Evolutionary conservation across 1,140 invertebrate genomes (phyloP).

Genomic region (Drosophila yakuba): DNA sequence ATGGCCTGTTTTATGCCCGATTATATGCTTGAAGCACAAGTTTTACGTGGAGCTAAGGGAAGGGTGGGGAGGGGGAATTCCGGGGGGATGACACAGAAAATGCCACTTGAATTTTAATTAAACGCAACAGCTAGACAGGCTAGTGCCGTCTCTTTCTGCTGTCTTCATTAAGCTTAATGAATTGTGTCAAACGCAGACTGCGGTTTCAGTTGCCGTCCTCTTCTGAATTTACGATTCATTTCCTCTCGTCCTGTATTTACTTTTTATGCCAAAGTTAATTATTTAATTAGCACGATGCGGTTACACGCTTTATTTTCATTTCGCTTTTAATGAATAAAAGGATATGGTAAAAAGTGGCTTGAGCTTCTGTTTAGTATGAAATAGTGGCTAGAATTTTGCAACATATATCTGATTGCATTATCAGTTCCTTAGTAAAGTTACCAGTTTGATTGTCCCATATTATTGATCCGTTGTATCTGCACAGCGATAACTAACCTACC

Average conservation of each 20-base stretch:
- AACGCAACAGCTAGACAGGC: slow-evolving; percentile 72
- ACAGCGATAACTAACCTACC: slow-evolving; percentile 29
- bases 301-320: slow-evolving; percentile 41
- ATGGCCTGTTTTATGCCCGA: slow-evolving; percentile 81
- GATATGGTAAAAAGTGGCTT: not conserved
- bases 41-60: slow-evolving; percentile 37
- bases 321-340: slow-evolving; percentile 33
- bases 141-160: slow-evolving; percentile 13
- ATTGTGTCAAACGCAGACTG: slow-evolving; percentile 77
- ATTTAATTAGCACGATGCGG: slow-evolving; percentile 63
- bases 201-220: slow-evolving; percentile 44
- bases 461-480: not conserved
- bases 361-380: not conserved
- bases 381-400: not conserved
- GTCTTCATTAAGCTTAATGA: slow-evolving; percentile 83
- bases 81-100: slow-evolving; percentile 69
- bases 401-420: not conserved
- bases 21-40: slow-evolving; percentile 80
- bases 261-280: slow-evolving; percentile 69
- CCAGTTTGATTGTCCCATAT: not conserved
- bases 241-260: slow-evolving; percentile 46
- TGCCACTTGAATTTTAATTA: slow-evolving; percentile 83
- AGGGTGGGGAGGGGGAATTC: slow-evolving; percentile 6
- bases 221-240: slow-evolving; percentile 41
- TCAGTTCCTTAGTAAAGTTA: not conserved